Percentiles rank a stretch among this genome's conserved stretches.
Evolutionary conservation across 2,797 vertebrate genomes (phyloP).

Genomic region (Falco berigora): DNA sequence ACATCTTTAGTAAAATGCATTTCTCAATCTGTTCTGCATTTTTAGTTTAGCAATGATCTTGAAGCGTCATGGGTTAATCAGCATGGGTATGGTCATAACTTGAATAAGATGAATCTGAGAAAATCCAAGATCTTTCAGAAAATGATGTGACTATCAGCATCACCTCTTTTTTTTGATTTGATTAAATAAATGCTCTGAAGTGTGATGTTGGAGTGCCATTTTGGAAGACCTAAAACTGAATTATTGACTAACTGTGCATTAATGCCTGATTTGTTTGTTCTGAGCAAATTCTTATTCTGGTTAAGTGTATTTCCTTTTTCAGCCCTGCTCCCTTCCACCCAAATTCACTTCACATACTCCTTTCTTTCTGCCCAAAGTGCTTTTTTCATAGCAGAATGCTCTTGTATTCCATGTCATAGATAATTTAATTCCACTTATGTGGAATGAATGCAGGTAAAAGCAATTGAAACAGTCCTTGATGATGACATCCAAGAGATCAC

Average conservation of each 20-base stretch:
- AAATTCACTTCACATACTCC: not conserved
- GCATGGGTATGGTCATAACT: not conserved
- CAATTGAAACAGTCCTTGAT: not conserved
- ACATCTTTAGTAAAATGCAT: not conserved
- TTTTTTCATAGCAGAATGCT: not conserved
- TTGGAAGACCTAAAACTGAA: not conserved
- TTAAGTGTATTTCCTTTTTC: not conserved
- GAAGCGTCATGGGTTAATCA: not conserved
- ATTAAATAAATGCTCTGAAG: not conserved
- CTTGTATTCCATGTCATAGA: not conserved
- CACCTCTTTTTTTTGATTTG: not conserved
- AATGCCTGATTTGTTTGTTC: not conserved
- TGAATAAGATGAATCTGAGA: not conserved
- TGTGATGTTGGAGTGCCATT: not conserved
- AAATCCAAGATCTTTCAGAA: not conserved
- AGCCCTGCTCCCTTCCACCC: not conserved
- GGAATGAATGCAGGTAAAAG: not conserved
- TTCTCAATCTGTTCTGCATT: not conserved
- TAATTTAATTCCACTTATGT: not conserved
- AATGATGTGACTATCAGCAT: not conserved
- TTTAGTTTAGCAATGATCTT: not conserved
- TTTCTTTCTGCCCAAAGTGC: not conserved
- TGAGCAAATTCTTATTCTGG: not conserved
- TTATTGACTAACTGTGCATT: not conserved
- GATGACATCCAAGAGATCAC: not conserved